These are phyloP conservation scores for Stictonetta naevosa DNA, from an alignment of 2,113 vertebrate species.

Conservation along the genomic window DNA sequence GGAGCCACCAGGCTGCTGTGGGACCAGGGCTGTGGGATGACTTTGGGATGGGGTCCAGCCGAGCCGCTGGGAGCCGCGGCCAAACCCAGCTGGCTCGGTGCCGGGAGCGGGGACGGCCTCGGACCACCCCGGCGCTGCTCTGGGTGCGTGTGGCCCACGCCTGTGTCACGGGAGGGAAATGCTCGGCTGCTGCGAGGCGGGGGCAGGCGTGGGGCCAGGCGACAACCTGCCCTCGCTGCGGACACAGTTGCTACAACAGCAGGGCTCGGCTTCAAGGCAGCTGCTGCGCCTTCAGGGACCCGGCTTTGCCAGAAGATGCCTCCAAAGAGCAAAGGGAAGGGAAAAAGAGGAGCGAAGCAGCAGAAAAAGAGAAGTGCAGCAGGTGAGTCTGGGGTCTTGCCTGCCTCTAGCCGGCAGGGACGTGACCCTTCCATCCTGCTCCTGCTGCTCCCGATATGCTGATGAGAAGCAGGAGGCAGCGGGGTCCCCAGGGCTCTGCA, in stretches of 20 bases:
- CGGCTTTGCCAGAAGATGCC: slow-evolving; percentile 59
- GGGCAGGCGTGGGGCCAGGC: neutral
- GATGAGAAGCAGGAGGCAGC: neutral
- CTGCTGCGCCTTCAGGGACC: neutral
- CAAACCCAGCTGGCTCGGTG: neutral
- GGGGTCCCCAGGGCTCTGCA: neutral
- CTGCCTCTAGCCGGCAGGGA: no score
- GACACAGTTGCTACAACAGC: neutral
- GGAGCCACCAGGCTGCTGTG: neutral
- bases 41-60: neutral
- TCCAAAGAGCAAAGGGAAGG: slow-evolving; percentile 70
- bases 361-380: neutral
- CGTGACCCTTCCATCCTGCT: neutral
- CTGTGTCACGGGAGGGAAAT: neutral
- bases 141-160: fast-evolving
- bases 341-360: slow-evolving; percentile 12
- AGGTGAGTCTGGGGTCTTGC: slow-evolving; percentile 2
- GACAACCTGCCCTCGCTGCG: neutral
- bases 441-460: neutral
- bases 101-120: neutral
- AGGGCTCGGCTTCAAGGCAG: neutral
- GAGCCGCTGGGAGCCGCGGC: neutral
- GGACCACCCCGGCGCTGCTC: neutral
- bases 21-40: fast-evolving
- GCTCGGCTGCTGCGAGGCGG: neutral